These are phyloP conservation scores for Rhipidura dahli DNA, from an alignment of 2,113 vertebrate genomes.

Conservation along the genomic window DNA sequence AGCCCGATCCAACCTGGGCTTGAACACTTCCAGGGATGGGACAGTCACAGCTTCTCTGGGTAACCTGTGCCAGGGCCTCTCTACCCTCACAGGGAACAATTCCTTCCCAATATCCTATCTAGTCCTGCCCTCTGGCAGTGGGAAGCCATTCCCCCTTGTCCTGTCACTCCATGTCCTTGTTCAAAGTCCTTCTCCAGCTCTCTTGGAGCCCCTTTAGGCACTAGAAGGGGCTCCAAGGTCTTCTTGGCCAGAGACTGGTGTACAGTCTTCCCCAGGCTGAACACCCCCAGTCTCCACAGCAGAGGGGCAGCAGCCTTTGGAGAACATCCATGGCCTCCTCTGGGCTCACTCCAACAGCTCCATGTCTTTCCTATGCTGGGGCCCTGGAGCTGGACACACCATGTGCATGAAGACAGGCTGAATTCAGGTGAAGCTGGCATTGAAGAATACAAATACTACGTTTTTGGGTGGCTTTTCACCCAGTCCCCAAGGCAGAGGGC, in stretches of 20 bases:
- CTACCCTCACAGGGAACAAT: neutral
- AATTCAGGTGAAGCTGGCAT: neutral
- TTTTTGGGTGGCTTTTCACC: neutral
- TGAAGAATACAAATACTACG: neutral
- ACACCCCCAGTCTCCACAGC: neutral
- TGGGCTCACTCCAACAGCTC: neutral
- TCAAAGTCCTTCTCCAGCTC: neutral
- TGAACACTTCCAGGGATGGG: neutral
- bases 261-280: neutral
- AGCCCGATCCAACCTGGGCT: rapidly evolving
- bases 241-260: neutral
- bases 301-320: neutral
- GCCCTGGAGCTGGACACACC: neutral
- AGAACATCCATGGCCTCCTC: neutral
- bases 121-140: neutral
- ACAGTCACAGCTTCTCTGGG: neutral
- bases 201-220: neutral
- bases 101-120: neutral
- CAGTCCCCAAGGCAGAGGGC: neutral
- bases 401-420: neutral
- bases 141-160: neutral
- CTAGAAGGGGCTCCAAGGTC: neutral
- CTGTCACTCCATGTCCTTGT: neutral
- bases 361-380: neutral
- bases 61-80: rapidly evolving